Base-by-base conservation (phyloP, 2,888 invertebrate species). In the Agrochola lota region DNA sequence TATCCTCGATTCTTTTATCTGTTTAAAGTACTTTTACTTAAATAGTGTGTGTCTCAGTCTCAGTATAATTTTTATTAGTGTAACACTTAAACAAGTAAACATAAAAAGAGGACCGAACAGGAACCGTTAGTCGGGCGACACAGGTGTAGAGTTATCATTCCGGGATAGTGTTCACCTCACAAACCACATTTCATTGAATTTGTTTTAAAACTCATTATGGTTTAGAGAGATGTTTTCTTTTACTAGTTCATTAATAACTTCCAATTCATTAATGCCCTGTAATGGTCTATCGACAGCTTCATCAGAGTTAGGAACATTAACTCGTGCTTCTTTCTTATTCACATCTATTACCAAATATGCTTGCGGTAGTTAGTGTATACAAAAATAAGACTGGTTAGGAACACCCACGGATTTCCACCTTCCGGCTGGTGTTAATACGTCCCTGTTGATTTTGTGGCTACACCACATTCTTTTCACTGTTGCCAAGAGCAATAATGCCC, bases 401-500 rank as follows among this genome's bases (percentile, higher is more conserved):
- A 95, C 96, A 96, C 96, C 96, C 96, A 96, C 96, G 93, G 93
- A 88, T 93, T 90, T 93, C 93, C 90, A 94, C 91, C 93, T 93
- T 94, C 94, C 93, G 94, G 92, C 91, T 91, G 92, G 94, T 95
- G 95, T 94, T 96, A 95, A 96, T 96, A 94, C 92, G 94, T 94
- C 93, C 93, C 93, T 95, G 95, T 96, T 95, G 95, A 93, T 95
- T 95, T 94, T 94, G 93, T 94, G 88, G 89, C 88, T 92, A 89
- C 89, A 90, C 92, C 93, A 93, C 92, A 86, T 90, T 91, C 85
- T 86, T 88, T 87, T 90, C 89, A 88, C 90, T 86, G 86, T 87
- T 85, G 86, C 83, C 85, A 83, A 85, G 91, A 88, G 90, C 92
- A 86, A 95, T 91, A 92, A 88, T 94, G 88, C 84, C 88, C 92